These are phyloP conservation scores for Tenthredo distinguenda DNA, from an alignment of 2,888 invertebrate species.

Conservation along the genomic window DNA sequence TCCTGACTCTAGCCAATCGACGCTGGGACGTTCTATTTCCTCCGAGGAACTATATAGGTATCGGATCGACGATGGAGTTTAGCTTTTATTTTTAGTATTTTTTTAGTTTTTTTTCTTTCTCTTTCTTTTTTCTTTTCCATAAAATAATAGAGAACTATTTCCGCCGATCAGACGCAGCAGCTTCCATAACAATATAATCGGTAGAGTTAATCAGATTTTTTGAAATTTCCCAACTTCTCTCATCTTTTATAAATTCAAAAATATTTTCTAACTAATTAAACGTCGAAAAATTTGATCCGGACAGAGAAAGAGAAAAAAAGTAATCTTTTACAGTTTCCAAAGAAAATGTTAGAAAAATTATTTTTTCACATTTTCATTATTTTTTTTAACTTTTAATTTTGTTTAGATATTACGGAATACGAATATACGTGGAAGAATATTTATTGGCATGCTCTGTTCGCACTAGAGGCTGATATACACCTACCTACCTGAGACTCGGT, in stretches of 20 bases:
- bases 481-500: background rate
- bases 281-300: too few relatives aligned
- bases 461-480: background rate
- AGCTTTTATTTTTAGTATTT: background rate
- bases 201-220: too few relatives aligned
- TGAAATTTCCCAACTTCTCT: too few relatives aligned
- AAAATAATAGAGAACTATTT: too few relatives aligned
- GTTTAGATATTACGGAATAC: background rate
- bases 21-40: background rate
- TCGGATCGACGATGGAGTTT: background rate
- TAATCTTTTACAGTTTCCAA: background rate
- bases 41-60: background rate
- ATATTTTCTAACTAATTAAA: too few relatives aligned
- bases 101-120: too few relatives aligned
- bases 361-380: background rate
- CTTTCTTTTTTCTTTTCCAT: too few relatives aligned
- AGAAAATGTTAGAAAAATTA: background rate
- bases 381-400: background rate
- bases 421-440: background rate
- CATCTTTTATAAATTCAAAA: too few relatives aligned
- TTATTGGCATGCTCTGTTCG: background rate
- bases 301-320: too few relatives aligned
- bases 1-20: slow-evolving; percentile 4
- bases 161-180: too few relatives aligned
- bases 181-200: too few relatives aligned